Evolutionary conservation across 2,797 vertebrate genomes (phyloP).

Genomic region (Pempheris klunzingeri): DNA sequence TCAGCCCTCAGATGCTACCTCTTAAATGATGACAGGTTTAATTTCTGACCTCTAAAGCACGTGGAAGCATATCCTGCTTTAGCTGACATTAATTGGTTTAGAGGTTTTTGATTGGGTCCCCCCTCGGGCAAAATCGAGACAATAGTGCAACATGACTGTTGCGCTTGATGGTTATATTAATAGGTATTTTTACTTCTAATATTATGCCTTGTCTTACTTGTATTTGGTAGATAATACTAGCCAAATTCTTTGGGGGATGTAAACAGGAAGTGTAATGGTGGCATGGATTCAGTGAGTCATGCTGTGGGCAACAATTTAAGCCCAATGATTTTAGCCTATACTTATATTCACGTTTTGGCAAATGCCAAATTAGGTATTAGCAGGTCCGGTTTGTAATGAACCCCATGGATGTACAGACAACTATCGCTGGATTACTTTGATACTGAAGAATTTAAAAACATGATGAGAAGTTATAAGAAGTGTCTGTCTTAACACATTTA

Average conservation of each 20-base stretch:
- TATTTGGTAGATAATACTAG: not conserved
- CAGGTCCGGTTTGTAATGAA: not conserved
- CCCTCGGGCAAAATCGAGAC: not conserved
- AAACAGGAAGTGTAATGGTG: not conserved
- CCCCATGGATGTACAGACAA: not conserved
- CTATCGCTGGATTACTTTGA: not conserved
- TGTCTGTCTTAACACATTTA: not conserved
- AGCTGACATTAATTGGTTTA: constrained; percentile 3
- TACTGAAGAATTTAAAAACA: not conserved
- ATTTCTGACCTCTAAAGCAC: constrained; percentile 16
- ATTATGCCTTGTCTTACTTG: not conserved
- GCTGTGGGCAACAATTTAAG: not conserved
- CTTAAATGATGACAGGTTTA: constrained; percentile 19
- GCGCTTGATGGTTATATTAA: not conserved
- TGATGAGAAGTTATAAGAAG: not conserved
- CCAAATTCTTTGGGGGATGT: not conserved
- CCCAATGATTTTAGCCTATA: not conserved
- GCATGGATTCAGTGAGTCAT: not conserved
- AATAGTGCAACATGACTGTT: not conserved
- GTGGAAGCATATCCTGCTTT: not conserved
- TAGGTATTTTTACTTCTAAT: not conserved
- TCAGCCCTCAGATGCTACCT: constrained; percentile 13
- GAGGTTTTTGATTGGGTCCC: not conserved
- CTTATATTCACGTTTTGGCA: constrained; percentile 3
- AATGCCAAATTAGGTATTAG: constrained; percentile 9